Evolutionary conservation across 92 coral and sea anemone species (phyloP), one percentile per base, ranked within the genome.

Genomic region (Epizoanthus scotinus): DNA sequence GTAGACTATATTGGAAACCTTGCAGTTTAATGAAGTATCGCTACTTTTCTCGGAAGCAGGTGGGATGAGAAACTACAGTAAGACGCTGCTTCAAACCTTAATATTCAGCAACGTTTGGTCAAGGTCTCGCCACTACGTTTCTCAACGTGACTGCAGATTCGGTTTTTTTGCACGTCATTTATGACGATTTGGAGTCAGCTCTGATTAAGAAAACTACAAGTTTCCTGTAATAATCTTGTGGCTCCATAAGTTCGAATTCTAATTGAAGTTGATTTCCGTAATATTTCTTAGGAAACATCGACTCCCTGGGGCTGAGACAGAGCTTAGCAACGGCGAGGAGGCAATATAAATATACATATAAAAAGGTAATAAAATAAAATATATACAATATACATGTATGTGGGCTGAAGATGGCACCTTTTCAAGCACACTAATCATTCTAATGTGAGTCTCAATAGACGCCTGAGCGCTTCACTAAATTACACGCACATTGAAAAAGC

Each of bases 381-480:
- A n/a, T n/a, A n/a, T n/a, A n/a, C n/a, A n/a, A n/a, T 0, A 0
- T 34, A 2, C 40, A 34, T 34, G 3, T 75, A 44, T 75, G 59
- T 58, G 42, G 81, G 8, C 36, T 34, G 59, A 38, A 52, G 31
- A 54, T 63, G 66, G 79, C 59, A 73, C n/a, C 79, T 75, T 59
- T n/a, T 34, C 60, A 75, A 75, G 56, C 59, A 25, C 15, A n/a
- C 81, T 75, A 75, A 75, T 75, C 68, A 75, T 63, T 54, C 60
- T 36, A 60, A 55, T 75, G 69, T 54, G 40, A 56, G 60, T 75
- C 44, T 75, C 25, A 75, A 75, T 58, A 29, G 69, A 20, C 34
- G 13, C 40, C 68, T 21, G n/a, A 34, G 25, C 3, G 56, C 55
- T 60, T 27, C 81, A 58, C 57, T 59, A 75, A 75, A 75, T 75